These are phyloP conservation scores for Tetropium fuscum DNA, from an alignment of 2,888 invertebrate species.

Conservation along the genomic window DNA sequence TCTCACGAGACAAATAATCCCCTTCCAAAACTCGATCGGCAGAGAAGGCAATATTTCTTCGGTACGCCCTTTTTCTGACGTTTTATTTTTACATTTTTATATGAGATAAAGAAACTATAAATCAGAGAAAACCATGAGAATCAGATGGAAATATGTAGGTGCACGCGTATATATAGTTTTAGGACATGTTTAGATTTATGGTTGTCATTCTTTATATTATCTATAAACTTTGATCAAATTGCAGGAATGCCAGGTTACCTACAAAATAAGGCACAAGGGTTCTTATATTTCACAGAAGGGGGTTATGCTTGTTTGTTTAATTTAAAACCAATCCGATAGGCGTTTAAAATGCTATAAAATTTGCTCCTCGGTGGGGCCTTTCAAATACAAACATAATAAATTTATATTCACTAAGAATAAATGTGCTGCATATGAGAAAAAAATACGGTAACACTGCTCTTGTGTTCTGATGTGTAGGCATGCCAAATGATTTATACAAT, in stretches of 20 bases:
- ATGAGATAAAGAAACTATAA: constrained; percentile 50
- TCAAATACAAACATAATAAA: constrained; percentile 30
- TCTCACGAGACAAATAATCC: constrained; percentile 48
- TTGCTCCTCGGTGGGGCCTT: constrained; percentile 35
- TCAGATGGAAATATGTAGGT: constrained; percentile 54
- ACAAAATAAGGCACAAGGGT: constrained; percentile 37
- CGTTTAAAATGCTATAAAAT: constrained; percentile 37
- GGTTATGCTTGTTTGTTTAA: constrained; percentile 35
- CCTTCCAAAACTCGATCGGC: constrained; percentile 40
- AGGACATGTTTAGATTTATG: constrained; percentile 45
- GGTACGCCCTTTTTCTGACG: constrained; percentile 39
- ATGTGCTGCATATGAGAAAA: constrained; percentile 1
- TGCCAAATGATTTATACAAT: constrained; percentile 1
- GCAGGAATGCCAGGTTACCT: constrained; percentile 40
- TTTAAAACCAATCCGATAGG: constrained; percentile 29
- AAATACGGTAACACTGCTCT: background rate
- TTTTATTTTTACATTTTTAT: constrained; percentile 51
- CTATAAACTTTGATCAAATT: constrained; percentile 30
- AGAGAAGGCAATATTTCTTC: constrained; percentile 40
- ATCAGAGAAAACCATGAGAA: constrained; percentile 53
- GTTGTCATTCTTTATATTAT: constrained; percentile 46
- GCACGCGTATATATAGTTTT: constrained; percentile 50
- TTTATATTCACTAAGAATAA: constrained; percentile 23
- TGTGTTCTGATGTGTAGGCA: constrained; percentile 16
- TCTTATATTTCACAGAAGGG: constrained; percentile 42